Evolutionary conservation across 2,888 invertebrate genomes (phyloP).

Genomic region (Spilarctia lutea): DNA sequence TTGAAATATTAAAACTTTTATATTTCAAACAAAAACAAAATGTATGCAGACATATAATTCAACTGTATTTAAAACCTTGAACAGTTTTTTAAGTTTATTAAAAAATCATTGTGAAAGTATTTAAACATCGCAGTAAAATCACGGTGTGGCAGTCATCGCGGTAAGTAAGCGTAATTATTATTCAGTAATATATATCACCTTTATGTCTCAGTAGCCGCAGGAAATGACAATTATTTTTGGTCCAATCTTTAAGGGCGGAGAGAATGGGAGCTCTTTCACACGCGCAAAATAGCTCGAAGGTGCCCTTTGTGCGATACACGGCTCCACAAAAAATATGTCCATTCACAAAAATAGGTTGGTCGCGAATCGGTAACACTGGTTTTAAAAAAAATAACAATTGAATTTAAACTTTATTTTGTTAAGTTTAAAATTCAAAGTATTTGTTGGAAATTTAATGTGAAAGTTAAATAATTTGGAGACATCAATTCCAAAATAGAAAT

Average conservation of each 20-base stretch:
- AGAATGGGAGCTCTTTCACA: constrained; percentile 83
- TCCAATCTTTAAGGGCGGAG: constrained; percentile 76
- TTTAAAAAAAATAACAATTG: constrained; percentile 29
- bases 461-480: constrained; percentile 34
- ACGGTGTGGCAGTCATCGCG: constrained; percentile 41
- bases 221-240: constrained; percentile 87
- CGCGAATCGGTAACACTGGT: constrained; percentile 63
- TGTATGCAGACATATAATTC: constrained; percentile 15
- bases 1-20: constrained; percentile 14
- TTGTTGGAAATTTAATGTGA: background rate
- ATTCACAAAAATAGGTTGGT: constrained; percentile 86
- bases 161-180: constrained; percentile 39
- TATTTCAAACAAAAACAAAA: constrained; percentile 20
- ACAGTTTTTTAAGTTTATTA: constrained; percentile 63
- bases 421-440: constrained; percentile 27
- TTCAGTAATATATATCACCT: constrained; percentile 56
- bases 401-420: constrained; percentile 46
- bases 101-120: constrained; percentile 63
- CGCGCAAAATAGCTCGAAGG: constrained; percentile 83
- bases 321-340: constrained; percentile 77
- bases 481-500: constrained; percentile 33
- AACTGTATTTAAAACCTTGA: constrained; percentile 50
- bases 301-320: constrained; percentile 75
- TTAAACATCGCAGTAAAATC: constrained; percentile 59
- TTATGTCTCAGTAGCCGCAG: constrained; percentile 77